phyloP scores from a whole-genome alignment of 2,888 invertebrate species.

The Busseola fusca region DNA sequence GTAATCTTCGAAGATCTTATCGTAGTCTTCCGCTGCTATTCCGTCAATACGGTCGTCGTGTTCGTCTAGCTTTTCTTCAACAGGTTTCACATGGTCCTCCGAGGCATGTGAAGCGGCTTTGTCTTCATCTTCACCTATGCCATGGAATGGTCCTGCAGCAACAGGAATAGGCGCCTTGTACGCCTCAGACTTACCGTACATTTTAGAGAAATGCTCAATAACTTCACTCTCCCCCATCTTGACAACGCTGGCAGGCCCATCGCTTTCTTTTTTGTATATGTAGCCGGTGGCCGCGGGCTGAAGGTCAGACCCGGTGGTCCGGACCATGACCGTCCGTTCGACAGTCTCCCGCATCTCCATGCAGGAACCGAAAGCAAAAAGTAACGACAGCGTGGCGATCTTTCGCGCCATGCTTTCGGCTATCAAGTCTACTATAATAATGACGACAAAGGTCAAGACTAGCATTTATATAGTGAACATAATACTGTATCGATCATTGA shows the following conservation, averaged over 20 bases:
- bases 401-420: conserved; percentile 78
- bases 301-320: conserved; percentile 89
- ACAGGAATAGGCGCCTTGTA: conserved; percentile 75
- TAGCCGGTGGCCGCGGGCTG: conserved; percentile 90
- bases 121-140: conserved; percentile 71
- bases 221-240: conserved; percentile 84
- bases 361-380: conserved; percentile 71
- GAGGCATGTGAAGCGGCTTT: conserved; percentile 74
- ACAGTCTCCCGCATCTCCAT: conserved; percentile 86
- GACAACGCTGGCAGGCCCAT: conserved; percentile 84
- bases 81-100: conserved; percentile 77
- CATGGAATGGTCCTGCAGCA: conserved; percentile 73
- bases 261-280: conserved; percentile 86
- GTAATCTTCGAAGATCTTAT: conserved; percentile 75
- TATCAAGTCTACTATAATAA: conserved; percentile 74
- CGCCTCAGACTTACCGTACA: conserved; percentile 78
- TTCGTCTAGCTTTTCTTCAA: conserved; percentile 76
- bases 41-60: conserved; percentile 72
- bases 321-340: conserved; percentile 87
- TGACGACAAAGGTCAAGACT: conserved; percentile 81
- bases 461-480: conserved; percentile 85
- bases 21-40: conserved; percentile 77
- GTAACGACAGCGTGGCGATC: conserved; percentile 71
- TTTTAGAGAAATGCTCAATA: conserved; percentile 81
- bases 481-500: conserved; percentile 81